Base-by-base conservation (phyloP, 2,113 vertebrate genomes). In the Melanerpes formicivorus region DNA sequence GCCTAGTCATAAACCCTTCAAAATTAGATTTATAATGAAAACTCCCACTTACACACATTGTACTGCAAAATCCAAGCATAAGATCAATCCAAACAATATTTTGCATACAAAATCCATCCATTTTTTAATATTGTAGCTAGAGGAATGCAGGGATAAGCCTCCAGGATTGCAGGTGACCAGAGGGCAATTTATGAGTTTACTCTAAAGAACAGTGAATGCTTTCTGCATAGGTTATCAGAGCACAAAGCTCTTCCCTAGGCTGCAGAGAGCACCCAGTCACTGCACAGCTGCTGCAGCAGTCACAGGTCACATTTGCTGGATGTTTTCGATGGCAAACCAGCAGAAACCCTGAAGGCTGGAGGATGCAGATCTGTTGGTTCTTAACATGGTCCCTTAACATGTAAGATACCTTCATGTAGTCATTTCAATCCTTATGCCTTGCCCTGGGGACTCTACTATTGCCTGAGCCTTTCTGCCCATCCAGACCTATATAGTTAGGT, bases 11-110 rank as follows among this genome's bases (percentile, higher is more conserved):
- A 94, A 96, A 84, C 40, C 50, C 50, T 90, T 91, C 73, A 81
- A 93, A 96, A 94, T 92, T 48, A 91, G 76, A 81, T 95, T 95
- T 91, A 83, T 92, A 95, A 93, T 93, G 91, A 95, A 94, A 94
- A 95, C 55, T 84, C 77, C 62, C 32, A 93, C 79, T 94, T 93
- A 64, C 54, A 85, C 13, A 58, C 56, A 44, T 65, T 78, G 69
- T 67, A 65, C 72, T 76, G 66, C 73, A 78, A 83, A 88, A 93
- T 83, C 66, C 79, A 76, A 87, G 65, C 21, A 18, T 59, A 75
- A 80, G 34, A 83, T 91, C 58, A 90, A 63, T 95, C 79, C 66
- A 18, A 65, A 59, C 29, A 70, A 26, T 90, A 84, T 78, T 95
- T 92, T 48, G 14, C 46, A 71, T 93, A 90, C 69, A 72, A 80